Base-by-base conservation (phyloP, 2,797 vertebrate genomes). In the Octomys mimax region DNA sequence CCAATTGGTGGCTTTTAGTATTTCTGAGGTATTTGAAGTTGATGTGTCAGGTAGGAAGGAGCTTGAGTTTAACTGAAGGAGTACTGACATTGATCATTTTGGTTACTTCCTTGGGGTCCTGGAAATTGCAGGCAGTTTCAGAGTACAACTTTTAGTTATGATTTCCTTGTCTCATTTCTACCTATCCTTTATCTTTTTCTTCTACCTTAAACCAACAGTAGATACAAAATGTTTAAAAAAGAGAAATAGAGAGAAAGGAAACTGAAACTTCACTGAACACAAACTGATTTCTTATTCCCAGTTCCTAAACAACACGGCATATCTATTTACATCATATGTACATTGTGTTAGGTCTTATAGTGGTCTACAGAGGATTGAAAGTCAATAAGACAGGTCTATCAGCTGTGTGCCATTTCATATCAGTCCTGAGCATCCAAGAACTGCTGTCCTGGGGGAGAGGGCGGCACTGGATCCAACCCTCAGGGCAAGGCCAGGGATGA, bases 391-490 rank as follows among this genome's bases (percentile, higher is more conserved):
- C 4, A 62, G 46, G 14, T 61, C 16, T 28, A 31, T 28, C n/a
- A 9, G 33, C 6, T 19, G 11, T 24, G 24, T n/a, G 33, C 46
- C 46, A 73, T 36, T 73, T 91, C 59, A 46, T 46, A 24, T 7
- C n/a, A 24, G 2, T 61, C 3, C 26, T 90, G 28, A 39, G 49
- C 4, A 39, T 46, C 19, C 28, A 33, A 57, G 49, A 9, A 31
- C 39, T 42, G 6, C 11, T 28, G 22, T 22, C 26, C 31, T 57
- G 14, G 22, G 9, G 16, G 11, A 31, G 10, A 36, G 2, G 9
- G 8, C 4, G 4, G 2, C 22, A 8, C 9, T 28, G 14, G 6
- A 62, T 36, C 12, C 36, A 70, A 11, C 11, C 14, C 10, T 2
- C 16, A 28, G 18, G 12, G 31, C 6, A 36, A 59, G 19, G 6